A percentile compares a stretch with the other conserved stretches of the same genome.
Conservation (phyloP, 2,797 vertebrate species). For the Xyrichtys novacula region DNA sequence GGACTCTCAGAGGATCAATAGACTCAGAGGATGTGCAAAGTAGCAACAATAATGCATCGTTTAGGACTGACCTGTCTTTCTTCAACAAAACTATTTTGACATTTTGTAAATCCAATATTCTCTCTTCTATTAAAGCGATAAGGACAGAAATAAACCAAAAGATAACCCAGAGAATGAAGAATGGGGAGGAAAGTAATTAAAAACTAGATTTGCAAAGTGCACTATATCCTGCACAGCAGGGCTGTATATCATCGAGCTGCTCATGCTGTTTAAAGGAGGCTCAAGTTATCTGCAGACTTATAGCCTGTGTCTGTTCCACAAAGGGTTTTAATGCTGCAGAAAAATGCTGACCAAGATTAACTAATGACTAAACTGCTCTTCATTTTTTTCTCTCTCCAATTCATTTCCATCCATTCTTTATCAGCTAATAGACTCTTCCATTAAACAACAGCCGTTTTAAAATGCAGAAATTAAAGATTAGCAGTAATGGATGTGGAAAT, state of each 20-base stretch:
- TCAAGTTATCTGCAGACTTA: neutral
- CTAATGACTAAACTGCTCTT: constrained; percentile 13
- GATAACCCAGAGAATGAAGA: constrained; percentile 10
- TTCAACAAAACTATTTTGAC: neutral
- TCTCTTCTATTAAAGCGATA: neutral
- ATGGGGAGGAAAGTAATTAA: constrained; percentile 12
- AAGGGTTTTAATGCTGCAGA: neutral
- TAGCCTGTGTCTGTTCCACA: constrained; percentile 7
- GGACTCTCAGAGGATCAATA: constrained; percentile 36
- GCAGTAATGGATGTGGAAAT: neutral
- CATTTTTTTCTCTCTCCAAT: constrained; percentile 6
- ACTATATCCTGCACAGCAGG: constrained; percentile 2
- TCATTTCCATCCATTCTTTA: neutral
- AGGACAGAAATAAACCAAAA: constrained; percentile 11
- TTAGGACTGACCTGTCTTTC: constrained; percentile 11
- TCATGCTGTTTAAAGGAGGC: constrained; percentile 24
- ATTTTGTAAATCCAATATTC: neutral
- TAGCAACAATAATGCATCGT: constrained; percentile 35
- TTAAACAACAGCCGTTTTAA: constrained; percentile 18
- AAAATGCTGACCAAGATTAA: constrained; percentile 18
- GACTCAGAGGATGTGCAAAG: constrained; percentile 33
- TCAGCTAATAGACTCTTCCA: neutral
- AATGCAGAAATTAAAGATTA: constrained; percentile 16
- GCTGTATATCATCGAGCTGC: constrained; percentile 24
- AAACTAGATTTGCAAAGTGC: constrained; percentile 8